These are phyloP conservation scores for Halocynthia aurantium DNA, from an alignment of 23 tunicate genomes.

Conservation along the genomic window DNA sequence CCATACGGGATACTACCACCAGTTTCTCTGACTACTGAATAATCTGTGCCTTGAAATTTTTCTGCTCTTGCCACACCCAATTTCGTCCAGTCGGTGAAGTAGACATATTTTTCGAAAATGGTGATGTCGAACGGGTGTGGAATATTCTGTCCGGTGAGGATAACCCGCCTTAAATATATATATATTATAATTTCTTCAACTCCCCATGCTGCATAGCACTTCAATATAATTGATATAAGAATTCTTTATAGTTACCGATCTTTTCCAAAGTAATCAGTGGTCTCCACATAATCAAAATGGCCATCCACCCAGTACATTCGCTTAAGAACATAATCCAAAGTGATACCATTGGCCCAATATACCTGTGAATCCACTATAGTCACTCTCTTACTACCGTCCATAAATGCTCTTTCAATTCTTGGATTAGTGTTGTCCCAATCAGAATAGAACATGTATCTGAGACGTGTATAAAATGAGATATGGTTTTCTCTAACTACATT, in stretches of 20 bases:
- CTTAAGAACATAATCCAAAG: constrained; percentile 37
- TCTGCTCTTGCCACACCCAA: constrained; percentile 49
- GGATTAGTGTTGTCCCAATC: constrained; percentile 49
- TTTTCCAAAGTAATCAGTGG: constrained; percentile 66
- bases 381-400: constrained; percentile 68
- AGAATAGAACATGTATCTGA: constrained; percentile 78
- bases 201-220: neutral
- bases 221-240: neutral
- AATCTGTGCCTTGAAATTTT: constrained; percentile 55
- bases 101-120: constrained; percentile 54
- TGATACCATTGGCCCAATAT: constrained; percentile 55
- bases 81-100: constrained; percentile 73
- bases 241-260: constrained; percentile 32
- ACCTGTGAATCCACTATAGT: constrained; percentile 53
- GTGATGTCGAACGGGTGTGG: constrained; percentile 75
- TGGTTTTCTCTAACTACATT: neutral
- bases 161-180: constrained; percentile 27
- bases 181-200: neutral
- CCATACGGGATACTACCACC: constrained; percentile 21
- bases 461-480: neutral
- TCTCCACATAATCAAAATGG: constrained; percentile 66
- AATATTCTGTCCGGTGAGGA: constrained; percentile 36
- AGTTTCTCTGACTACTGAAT: constrained; percentile 1
- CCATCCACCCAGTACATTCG: constrained; percentile 79
- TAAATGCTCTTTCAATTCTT: constrained; percentile 60